Conservation (phyloP, 2,113 vertebrate species). For the Rhinoptilus africanus region DNA sequence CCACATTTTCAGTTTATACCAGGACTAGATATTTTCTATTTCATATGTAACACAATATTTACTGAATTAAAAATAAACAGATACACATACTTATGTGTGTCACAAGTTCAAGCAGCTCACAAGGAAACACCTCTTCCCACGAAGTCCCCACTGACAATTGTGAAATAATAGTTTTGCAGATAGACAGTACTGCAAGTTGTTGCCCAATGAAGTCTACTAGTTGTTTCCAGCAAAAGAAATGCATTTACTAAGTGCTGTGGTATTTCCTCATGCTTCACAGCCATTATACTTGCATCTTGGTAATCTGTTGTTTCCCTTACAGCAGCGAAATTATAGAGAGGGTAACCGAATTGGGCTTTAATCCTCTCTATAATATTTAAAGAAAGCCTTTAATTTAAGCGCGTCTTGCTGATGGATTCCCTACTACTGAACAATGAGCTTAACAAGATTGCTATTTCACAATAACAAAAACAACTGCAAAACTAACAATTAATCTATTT, state of each 20-base stretch:
- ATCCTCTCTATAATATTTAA: neutral
- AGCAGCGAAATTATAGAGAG: neutral
- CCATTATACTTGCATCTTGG: neutral
- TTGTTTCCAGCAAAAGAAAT: neutral
- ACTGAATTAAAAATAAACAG: neutral
- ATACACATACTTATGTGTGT: neutral
- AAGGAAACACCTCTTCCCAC: neutral
- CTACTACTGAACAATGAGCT: neutral
- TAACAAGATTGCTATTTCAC: neutral
- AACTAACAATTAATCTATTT: neutral
- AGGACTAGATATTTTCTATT: neutral
- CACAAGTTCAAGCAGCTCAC: neutral
- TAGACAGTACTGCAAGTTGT: neutral
- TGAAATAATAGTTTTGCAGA: neutral
- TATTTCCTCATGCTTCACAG: neutral
- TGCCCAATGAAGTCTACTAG: neutral
- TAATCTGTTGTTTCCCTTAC: neutral
- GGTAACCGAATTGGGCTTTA: neutral
- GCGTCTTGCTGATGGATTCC: neutral
- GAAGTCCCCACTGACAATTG: neutral
- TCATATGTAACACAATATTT: neutral
- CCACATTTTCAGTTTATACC: neutral
- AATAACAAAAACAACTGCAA: neutral
- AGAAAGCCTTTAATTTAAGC: neutral
- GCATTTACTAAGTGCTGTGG: neutral